A percentile compares a stretch with the other conserved stretches of the same genome.
Evolutionary conservation across 2,888 invertebrate genomes (phyloP).

Genomic region (Lucinisca nassula): DNA sequence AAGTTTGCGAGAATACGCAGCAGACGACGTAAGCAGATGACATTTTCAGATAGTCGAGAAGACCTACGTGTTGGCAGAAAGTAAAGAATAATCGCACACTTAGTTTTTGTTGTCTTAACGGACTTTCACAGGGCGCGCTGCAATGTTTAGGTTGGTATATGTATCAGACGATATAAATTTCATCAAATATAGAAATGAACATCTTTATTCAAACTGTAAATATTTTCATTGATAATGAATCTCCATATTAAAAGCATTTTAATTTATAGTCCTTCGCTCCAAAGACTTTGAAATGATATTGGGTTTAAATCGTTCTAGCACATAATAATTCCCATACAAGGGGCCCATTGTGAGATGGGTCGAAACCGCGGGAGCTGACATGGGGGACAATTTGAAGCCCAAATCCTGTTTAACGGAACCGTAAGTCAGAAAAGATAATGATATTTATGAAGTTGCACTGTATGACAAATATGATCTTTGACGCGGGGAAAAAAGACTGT

Average conservation of each 20-base stretch:
- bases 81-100: too few species aligned
- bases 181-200: constrained; percentile 15
- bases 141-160: not conserved
- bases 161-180: not conserved
- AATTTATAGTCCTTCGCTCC: constrained; percentile 44
- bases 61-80: too few species aligned
- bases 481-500: too few species aligned
- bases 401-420: constrained; percentile 63
- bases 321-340: constrained; percentile 51
- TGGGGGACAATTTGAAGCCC: constrained; percentile 17
- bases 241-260: constrained; percentile 40
- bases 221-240: constrained; percentile 31
- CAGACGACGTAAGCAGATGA: too few species aligned
- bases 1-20: too few species aligned
- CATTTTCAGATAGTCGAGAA: too few species aligned
- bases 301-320: constrained; percentile 52
- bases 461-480: not conserved
- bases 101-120: too few species aligned
- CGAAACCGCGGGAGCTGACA: constrained; percentile 32
- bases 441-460: constrained; percentile 38
- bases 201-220: constrained; percentile 10
- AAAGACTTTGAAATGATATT: constrained; percentile 48
- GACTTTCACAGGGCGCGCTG: too few species aligned
- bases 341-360: constrained; percentile 18
- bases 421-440: constrained; percentile 34